A percentile compares a stretch with the other conserved stretches of the same genome.
phyloP scores from a whole-genome alignment of 1,140 invertebrate genomes.

The Ceratina calcarata region DNA sequence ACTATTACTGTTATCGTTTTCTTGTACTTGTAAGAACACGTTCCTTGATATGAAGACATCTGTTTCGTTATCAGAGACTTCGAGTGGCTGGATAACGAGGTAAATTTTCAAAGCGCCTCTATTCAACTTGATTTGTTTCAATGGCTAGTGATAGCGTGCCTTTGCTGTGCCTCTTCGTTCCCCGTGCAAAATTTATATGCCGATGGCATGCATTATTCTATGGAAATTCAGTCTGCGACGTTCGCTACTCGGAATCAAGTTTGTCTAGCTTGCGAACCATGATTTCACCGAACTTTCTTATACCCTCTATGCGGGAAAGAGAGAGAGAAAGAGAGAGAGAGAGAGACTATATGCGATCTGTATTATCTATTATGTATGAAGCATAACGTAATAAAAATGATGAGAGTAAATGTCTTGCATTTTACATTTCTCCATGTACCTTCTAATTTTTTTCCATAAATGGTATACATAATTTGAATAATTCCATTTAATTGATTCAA shows the following conservation, averaged over 20 bases:
- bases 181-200: neutral
- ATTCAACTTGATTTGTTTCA: conserved; percentile 29
- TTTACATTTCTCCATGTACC: no score
- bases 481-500: no score
- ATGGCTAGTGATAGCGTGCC: neutral
- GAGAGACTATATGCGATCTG: no score
- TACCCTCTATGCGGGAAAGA: no score
- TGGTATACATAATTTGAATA: no score
- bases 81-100: conserved; percentile 23
- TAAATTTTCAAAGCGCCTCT: conserved; percentile 17
- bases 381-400: no score
- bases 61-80: neutral
- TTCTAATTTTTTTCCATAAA: no score
- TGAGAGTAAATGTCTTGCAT: no score
- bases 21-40: neutral
- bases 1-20: no score
- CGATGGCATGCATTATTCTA: neutral
- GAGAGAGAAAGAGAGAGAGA: no score
- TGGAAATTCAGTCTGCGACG: neutral
- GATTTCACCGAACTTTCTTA: no score
- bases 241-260: neutral
- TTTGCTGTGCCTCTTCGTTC: neutral
- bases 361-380: no score
- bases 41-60: conserved; percentile 31
- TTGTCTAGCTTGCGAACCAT: neutral